Base-by-base conservation (phyloP, 2,888 invertebrate species). In the Stenchaetothrips biformis region DNA sequence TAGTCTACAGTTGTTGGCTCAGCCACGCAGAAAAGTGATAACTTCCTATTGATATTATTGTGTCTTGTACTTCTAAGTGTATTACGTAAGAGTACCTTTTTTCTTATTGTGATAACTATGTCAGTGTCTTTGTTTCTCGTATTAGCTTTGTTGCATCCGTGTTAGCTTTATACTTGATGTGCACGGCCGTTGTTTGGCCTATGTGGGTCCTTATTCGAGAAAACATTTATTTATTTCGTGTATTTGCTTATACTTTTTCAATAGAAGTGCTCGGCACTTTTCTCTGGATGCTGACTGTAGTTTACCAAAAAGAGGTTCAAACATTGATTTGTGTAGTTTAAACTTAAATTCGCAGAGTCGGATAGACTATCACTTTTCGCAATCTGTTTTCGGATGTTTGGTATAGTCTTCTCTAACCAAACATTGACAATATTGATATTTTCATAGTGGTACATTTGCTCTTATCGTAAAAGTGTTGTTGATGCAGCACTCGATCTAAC, bases 11-110 rank as follows among this genome's bases (percentile, higher is more conserved):
- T 74, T 74, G 21, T 11, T 74, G 67, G 67, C 67, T 74, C 67
- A 74, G 21, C 67, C 37, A 37, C 37, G 37, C 37, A 37, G 11
- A 74, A 74, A 74, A 74, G 67, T 74, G 67, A 74, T 74, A 74
- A 74, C 13, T 74, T 21, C 37, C 2, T 25, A 74, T 74, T 21
- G 25, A 25, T 74, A 74, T 21, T 67, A 11, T 74, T 67, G 67
- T 67, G 25, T 74, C 21, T 74, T 59, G 2, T 74, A 59, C 67
- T 74, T 21, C 25, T 25, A 59, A 16, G 59, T 74, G 25, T 25
- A 74, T 53, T 53, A 53, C 53, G 18, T 37, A 53, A 53, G 18
- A 13, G 59, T 59, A 25, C 67, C 25, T 25, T 67, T 74, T 21
- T 74, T 9, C 25, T 25, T 74, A 74, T 74, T 74, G 67, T 74